Evolutionary conservation across 2,797 vertebrate genomes (phyloP).

Genomic region (Podarcis siculus): DNA sequence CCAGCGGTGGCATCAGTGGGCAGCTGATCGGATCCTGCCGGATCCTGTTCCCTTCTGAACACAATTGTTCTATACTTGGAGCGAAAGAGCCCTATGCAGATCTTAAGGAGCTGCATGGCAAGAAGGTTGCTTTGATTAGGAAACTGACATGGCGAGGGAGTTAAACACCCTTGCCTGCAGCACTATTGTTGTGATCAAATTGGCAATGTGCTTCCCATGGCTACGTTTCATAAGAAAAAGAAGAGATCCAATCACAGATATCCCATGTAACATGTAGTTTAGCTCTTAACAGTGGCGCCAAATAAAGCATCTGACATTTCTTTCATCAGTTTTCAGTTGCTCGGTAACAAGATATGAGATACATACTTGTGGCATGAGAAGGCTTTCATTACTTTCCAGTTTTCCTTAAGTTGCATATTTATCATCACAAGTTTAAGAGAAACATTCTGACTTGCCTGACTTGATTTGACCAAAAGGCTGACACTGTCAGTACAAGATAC

Average conservation of each 20-base stretch:
- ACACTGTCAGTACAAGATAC: background rate
- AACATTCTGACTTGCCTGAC: background rate
- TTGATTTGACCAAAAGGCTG: background rate
- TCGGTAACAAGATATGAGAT: background rate
- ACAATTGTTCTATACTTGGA: background rate
- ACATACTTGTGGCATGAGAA: background rate
- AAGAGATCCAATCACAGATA: background rate
- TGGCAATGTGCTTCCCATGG: background rate
- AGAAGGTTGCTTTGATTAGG: background rate
- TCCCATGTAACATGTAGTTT: background rate
- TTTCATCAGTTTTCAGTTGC: background rate
- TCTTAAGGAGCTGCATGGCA: background rate
- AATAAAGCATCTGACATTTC: background rate
- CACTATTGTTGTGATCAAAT: background rate
- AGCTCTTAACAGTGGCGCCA: background rate
- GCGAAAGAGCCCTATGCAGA: background rate
- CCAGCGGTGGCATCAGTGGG: background rate
- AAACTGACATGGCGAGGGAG: too few relatives aligned
- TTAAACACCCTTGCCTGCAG: background rate
- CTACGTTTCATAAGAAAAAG: background rate
- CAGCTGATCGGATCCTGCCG: too few relatives aligned
- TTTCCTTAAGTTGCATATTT: background rate
- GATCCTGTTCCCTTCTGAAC: background rate
- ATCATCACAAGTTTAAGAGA: background rate
- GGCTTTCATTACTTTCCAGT: background rate